Evolutionary conservation across 2,797 vertebrate species (phyloP).

Genomic region (Macropus fuliginosus): DNA sequence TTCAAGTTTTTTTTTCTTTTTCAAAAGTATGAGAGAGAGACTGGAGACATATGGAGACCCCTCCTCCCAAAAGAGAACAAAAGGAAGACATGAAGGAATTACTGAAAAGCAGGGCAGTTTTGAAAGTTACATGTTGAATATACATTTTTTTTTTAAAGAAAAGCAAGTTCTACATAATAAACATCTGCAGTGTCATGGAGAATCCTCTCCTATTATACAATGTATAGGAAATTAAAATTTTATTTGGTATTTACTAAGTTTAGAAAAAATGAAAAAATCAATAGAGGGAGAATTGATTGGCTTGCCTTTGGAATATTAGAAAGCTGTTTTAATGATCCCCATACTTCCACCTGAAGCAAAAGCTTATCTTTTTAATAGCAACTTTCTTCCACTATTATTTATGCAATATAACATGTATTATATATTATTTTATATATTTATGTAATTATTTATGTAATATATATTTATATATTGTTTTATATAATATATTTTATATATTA

Average conservation of each 20-base stretch:
- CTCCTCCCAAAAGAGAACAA: background rate
- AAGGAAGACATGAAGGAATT: background rate
- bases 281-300: background rate
- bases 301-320: background rate
- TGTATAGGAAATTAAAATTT: background rate
- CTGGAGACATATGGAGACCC: background rate
- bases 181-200: background rate
- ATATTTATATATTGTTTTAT: no score
- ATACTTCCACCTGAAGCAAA: background rate
- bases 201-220: background rate
- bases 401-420: no score
- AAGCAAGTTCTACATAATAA: background rate
- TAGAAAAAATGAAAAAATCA: background rate
- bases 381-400: background rate
- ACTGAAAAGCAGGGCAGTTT: background rate
- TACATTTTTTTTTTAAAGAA: background rate
- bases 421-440: no score
- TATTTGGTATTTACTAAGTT: background rate
- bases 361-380: background rate
- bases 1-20: background rate
- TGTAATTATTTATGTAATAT: no score
- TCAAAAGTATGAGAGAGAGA: background rate
- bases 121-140: background rate
- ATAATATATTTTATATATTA: no score
- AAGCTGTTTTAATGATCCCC: background rate